These are phyloP conservation scores for Mactra quadrangularis DNA, from an alignment of 1,140 invertebrate species.

Conservation along the genomic window DNA sequence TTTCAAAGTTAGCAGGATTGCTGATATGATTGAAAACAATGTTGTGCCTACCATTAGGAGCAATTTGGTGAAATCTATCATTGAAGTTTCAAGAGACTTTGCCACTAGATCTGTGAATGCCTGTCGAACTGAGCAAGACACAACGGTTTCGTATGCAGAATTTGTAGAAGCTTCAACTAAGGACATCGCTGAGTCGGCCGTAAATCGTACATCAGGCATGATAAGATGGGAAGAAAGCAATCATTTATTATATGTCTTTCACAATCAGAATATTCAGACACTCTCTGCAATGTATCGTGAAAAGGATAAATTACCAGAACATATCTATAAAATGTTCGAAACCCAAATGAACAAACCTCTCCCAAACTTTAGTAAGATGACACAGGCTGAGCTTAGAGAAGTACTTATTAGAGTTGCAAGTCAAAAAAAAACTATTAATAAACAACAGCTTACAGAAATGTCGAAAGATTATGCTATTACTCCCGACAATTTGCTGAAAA, in stretches of 20 bases:
- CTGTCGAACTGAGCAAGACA: constrained; percentile 61
- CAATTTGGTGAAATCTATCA: constrained; percentile 57
- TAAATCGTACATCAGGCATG: constrained; percentile 60
- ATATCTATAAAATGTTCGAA: constrained; percentile 66
- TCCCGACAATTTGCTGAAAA: constrained; percentile 71
- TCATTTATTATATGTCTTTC: constrained; percentile 69
- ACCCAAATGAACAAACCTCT: constrained; percentile 63
- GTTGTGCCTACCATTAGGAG: constrained; percentile 46
- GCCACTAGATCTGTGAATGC: constrained; percentile 65
- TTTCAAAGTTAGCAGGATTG: constrained; percentile 60
- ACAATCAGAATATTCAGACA: constrained; percentile 66
- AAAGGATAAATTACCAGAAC: constrained; percentile 55
- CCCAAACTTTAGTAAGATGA: constrained; percentile 50
- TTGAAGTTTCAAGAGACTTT: constrained; percentile 67
- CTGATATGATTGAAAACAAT: constrained; percentile 50
- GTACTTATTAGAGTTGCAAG: constrained; percentile 61
- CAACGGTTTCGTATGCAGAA: constrained; percentile 12
- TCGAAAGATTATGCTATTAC: constrained; percentile 68
- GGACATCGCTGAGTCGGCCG: background rate
- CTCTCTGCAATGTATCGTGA: constrained; percentile 67
- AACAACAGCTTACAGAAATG: constrained; percentile 26
- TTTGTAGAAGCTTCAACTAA: background rate
- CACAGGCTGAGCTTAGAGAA: constrained; percentile 46
- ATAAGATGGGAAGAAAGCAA: constrained; percentile 72
- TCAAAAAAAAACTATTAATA: background rate